A percentile compares a stretch with the other conserved stretches of the same genome.
Evolutionary conservation across 2,797 vertebrate genomes (phyloP).

Genomic region (Macrochelys suwanniensis): DNA sequence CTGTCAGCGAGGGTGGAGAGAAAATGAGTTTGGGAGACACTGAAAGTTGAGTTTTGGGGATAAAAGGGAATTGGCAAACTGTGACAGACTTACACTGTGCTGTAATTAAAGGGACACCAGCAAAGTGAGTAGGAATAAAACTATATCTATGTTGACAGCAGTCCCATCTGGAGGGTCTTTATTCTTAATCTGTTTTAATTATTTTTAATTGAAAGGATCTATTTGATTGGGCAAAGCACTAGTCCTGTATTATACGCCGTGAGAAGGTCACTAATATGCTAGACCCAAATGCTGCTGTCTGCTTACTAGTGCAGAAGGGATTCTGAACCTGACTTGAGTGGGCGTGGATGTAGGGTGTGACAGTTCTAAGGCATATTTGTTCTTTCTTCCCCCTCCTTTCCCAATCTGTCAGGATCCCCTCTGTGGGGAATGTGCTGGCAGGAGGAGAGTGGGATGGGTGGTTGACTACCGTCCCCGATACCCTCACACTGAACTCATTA

Average conservation of each 20-base stretch:
- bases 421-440: not conserved
- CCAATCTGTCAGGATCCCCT: not conserved
- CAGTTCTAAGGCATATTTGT: rapidly evolving
- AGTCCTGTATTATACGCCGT: not conserved
- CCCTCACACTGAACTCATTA: not conserved
- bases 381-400: rapidly evolving
- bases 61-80: not conserved
- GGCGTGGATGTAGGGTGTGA: not conserved
- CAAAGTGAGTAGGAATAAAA: slow-evolving; percentile 30
- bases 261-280: not conserved
- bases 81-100: not conserved
- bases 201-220: not conserved
- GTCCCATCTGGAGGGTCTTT: not conserved
- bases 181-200: not conserved
- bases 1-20: not conserved
- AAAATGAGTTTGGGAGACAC: slow-evolving; percentile 1
- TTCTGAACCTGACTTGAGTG: not conserved
- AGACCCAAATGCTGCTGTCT: not conserved
- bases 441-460: not conserved
- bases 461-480: not conserved
- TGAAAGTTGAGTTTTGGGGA: slow-evolving; percentile 25
- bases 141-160: not conserved
- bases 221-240: not conserved
- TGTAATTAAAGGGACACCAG: slow-evolving; percentile 43
- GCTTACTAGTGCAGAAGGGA: not conserved